These are phyloP conservation scores for Hippocampus mohnikei DNA, from an alignment of 2,113 vertebrate genomes.

Conservation along the genomic window DNA sequence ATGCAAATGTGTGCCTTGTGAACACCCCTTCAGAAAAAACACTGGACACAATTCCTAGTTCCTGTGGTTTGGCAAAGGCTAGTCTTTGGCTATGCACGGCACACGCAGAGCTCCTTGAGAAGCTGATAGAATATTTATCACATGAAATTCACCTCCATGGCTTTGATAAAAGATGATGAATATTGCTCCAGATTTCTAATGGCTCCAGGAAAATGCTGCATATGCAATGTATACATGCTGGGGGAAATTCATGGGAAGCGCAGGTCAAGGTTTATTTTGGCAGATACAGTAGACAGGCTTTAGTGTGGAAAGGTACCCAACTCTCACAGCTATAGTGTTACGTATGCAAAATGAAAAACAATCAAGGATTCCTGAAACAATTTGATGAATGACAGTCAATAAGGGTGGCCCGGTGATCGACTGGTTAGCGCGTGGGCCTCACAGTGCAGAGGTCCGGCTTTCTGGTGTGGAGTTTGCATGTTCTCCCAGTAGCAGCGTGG, in stretches of 20 bases:
- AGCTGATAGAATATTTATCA: conserved; percentile 61
- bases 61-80: conserved; percentile 28
- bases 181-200: conserved; percentile 45
- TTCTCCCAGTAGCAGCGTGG: too few relatives aligned
- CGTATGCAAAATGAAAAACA: background rate
- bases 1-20: too few relatives aligned
- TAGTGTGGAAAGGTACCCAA: conserved; percentile 1
- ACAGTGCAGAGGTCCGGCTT: too few relatives aligned
- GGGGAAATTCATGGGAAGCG: conserved; percentile 39
- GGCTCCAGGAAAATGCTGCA: conserved; percentile 37
- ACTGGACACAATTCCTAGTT: conserved; percentile 6
- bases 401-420: too few relatives aligned
- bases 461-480: too few relatives aligned
- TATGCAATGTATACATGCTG: conserved; percentile 15
- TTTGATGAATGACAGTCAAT: too few relatives aligned
- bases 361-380: too few relatives aligned
- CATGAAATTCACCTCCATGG: conserved; percentile 36
- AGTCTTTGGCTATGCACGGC: conserved; percentile 16
- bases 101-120: conserved; percentile 28
- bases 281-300: conserved; percentile 17
- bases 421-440: too few relatives aligned
- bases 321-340: background rate
- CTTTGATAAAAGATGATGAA: conserved; percentile 35
- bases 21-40: background rate
- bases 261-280: conserved; percentile 47